phyloP scores from a whole-genome alignment of 2,888 invertebrate genomes.

The Neocrepidodera transversa region DNA sequence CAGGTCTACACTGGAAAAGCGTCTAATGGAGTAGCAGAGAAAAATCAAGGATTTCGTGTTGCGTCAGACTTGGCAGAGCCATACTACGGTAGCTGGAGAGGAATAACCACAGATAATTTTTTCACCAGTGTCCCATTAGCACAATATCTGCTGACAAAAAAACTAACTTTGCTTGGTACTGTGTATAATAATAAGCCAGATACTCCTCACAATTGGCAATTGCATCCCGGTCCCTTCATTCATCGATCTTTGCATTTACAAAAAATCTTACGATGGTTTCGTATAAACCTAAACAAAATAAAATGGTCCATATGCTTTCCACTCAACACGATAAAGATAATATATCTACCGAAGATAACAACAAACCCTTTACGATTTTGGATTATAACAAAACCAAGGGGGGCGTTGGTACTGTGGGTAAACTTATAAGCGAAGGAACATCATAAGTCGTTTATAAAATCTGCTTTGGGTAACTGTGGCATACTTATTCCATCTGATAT shows the following conservation, averaged over 20 bases:
- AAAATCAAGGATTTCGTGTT: constrained; percentile 35
- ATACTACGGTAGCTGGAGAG: constrained; percentile 25
- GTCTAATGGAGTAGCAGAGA: too few relatives aligned
- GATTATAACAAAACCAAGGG: constrained; percentile 28
- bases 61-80: constrained; percentile 26
- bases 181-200: constrained; percentile 28
- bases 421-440: background rate
- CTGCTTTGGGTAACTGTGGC: constrained; percentile 3
- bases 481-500: background rate
- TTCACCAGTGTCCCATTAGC: constrained; percentile 24
- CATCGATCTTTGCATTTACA: constrained; percentile 15
- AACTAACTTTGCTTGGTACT: constrained; percentile 28
- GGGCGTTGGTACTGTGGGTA: constrained; percentile 13
- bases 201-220: constrained; percentile 19
- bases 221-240: background rate
- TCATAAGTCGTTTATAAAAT: background rate
- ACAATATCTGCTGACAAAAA: constrained; percentile 17
- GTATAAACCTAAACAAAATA: constrained; percentile 29
- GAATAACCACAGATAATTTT: constrained; percentile 36
- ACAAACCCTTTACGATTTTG: too few relatives aligned
- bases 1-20: constrained; percentile 38
- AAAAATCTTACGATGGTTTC: constrained; percentile 30
- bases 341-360: background rate
- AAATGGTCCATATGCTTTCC: constrained; percentile 29
- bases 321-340: constrained; percentile 27